Evolutionary conservation across 2,888 invertebrate species (phyloP).

Genomic region (Melieria crassipennis): DNA sequence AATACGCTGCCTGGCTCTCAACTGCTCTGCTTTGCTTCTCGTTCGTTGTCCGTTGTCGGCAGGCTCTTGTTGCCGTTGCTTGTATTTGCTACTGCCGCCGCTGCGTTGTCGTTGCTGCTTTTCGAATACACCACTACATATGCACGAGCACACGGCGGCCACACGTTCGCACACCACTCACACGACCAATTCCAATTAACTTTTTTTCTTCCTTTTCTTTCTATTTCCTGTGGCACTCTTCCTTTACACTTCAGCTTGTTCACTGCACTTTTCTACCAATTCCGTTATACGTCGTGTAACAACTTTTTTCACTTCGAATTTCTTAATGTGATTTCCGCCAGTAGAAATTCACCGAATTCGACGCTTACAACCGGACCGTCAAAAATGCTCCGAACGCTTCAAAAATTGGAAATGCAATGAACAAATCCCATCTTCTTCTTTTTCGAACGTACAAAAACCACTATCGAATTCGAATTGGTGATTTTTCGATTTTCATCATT

Average conservation of each 20-base stretch:
- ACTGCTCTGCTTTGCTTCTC: background rate
- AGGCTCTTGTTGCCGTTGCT: too few relatives aligned
- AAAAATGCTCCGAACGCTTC: too few relatives aligned
- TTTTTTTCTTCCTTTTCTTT: slow-evolving; percentile 19
- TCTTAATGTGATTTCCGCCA: slow-evolving; percentile 1
- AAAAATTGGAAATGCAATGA: too few relatives aligned
- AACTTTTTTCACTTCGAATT: slow-evolving; percentile 11
- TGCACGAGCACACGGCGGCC: background rate
- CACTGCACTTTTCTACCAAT: background rate
- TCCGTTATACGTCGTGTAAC: background rate
- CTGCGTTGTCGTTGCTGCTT: background rate
- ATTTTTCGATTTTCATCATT: too few relatives aligned
- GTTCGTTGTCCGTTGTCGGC: too few relatives aligned
- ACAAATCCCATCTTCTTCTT: too few relatives aligned
- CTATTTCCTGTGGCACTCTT: slow-evolving; percentile 2
- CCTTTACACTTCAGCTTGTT: background rate
- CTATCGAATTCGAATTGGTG: too few relatives aligned
- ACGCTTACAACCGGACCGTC: too few relatives aligned
- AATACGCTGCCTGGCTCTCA: slow-evolving; percentile 13
- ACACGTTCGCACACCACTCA: slow-evolving; percentile 24
- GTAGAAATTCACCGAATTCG: too few relatives aligned
- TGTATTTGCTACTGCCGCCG: slow-evolving; percentile 2
- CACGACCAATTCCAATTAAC: slow-evolving; percentile 27
- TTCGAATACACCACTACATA: slow-evolving; percentile 21
- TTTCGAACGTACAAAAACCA: too few relatives aligned